Evolutionary conservation across 2,797 vertebrate genomes (phyloP), one percentile per base, ranked within the genome.

Genomic region (Macropodus opercularis): DNA sequence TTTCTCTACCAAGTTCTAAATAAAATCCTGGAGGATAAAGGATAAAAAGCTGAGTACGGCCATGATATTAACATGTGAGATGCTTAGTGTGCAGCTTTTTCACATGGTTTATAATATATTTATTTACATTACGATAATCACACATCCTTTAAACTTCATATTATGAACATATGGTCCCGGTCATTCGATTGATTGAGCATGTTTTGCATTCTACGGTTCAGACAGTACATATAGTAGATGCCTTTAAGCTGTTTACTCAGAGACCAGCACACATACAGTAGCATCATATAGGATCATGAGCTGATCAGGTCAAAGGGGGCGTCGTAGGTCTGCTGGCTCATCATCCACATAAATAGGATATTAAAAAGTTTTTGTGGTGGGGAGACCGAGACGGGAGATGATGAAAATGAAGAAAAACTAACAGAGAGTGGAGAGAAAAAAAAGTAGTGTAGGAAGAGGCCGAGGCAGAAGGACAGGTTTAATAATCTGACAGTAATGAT

Each of bases 291-390:
- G 60, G 62, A 81, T 80, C 59, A 75, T 53, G 35, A 74, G 67
- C 46, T 57, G 62, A 81, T 80, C 3, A 65, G 19, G 70, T 27
- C 65, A 73, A 69, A 77, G 60, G 35, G 61, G 66, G 63, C 6
- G 43, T 75, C 65, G 69, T 77, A 72, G 77, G 38, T 75, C 80
- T 58, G 36, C 52, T 74, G 35, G 79, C 78, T 77, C 66, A 75
- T 59, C 58, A 73, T 61, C 42, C 48, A 29, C 51, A 50, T 77
- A 75, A 82, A 69, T 66, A 32, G 35, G 67, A 66, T 71, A 63
- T 60, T 59, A 80, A 72, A 72, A 50, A 71, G 10, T 63, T 21
- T 17, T 18, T 5, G 47, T 39, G 59, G 31, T 47, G 42, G 52
- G 10, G 11, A 17, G 35, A 58, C 22, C 52, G 21, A 32, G 12